Conservation (phyloP, 1,140 invertebrate genomes). For the Hyles vespertilio region DNA sequence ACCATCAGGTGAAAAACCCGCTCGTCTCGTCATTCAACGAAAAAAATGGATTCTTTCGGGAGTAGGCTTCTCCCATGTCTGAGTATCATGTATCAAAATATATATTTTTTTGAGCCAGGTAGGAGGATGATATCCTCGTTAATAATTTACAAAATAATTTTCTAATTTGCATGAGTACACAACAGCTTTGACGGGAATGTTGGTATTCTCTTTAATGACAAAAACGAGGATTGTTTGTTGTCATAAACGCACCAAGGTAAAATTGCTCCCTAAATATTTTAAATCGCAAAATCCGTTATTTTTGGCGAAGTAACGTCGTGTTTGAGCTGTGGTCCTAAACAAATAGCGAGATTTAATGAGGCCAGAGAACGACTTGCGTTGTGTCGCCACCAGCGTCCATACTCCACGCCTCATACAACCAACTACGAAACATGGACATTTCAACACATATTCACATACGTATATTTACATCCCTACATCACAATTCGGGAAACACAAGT, state of each 20-base stretch:
- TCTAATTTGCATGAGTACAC: not conserved
- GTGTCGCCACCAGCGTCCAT: not conserved
- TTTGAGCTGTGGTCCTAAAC: constrained; percentile 62
- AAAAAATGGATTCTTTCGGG: no score
- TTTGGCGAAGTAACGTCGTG: constrained; percentile 42
- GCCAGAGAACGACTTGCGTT: constrained; percentile 29
- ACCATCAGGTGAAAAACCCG: no score
- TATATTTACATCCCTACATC: no score
- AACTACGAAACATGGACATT: no score
- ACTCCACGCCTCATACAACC: not conserved
- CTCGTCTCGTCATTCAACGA: no score
- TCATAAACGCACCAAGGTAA: constrained; percentile 46
- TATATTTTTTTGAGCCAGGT: no score
- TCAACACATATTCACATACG: no score
- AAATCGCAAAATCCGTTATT: constrained; percentile 65
- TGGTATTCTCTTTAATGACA: constrained; percentile 2
- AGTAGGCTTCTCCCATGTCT: no score
- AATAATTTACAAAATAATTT: not conserved
- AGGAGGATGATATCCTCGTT: no score
- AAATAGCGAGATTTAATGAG: constrained; percentile 65
- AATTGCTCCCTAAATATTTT: constrained; percentile 59
- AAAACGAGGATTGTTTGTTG: constrained; percentile 37
- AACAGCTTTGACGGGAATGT: not conserved
- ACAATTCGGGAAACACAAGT: no score
- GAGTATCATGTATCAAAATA: no score